A percentile compares a stretch with the other conserved stretches of the same genome.
Conservation (phyloP, 2,888 invertebrate species). For the Catonia carolina region DNA sequence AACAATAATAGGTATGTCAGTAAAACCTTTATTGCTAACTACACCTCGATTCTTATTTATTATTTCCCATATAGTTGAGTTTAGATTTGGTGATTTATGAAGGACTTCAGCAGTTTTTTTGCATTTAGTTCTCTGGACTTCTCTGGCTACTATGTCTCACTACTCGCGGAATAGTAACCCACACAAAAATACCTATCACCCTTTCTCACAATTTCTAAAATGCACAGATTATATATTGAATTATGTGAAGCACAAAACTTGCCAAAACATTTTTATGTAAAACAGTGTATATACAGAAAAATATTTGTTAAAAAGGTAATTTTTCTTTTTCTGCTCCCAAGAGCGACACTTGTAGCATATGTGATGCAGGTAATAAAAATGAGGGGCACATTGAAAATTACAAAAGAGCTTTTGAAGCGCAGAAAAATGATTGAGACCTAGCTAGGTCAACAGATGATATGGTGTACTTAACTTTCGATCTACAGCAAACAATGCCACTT, state of each 20-base stretch:
- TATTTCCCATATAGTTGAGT: too few species aligned
- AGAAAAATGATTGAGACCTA: constrained; percentile 20
- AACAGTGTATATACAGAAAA: constrained; percentile 4
- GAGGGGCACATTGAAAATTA: constrained; percentile 24
- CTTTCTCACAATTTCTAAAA: not conserved
- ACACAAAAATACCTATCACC: constrained; percentile 1
- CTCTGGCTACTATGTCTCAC: too few species aligned
- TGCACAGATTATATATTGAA: not conserved
- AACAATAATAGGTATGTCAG: too few species aligned
- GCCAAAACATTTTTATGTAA: constrained; percentile 4
- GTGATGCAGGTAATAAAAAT: constrained; percentile 28
- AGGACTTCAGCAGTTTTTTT: too few species aligned
- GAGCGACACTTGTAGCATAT: constrained; percentile 32
- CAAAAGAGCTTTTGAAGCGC: constrained; percentile 18
- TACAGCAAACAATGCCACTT: constrained; percentile 19
- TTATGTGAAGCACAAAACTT: not conserved
- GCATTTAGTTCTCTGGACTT: too few species aligned
- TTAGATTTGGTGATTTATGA: too few species aligned
- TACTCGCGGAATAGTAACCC: not conserved
- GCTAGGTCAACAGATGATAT: constrained; percentile 10
- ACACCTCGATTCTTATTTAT: too few species aligned
- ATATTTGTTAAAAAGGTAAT: constrained; percentile 14
- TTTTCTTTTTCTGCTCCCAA: constrained; percentile 21
- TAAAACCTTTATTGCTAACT: too few species aligned
- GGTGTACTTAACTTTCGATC: constrained; percentile 11